Percentiles rank a stretch among this genome's conserved stretches.
phyloP scores from a whole-genome alignment of 2,113 vertebrate genomes.

The Chamaea fasciata region DNA sequence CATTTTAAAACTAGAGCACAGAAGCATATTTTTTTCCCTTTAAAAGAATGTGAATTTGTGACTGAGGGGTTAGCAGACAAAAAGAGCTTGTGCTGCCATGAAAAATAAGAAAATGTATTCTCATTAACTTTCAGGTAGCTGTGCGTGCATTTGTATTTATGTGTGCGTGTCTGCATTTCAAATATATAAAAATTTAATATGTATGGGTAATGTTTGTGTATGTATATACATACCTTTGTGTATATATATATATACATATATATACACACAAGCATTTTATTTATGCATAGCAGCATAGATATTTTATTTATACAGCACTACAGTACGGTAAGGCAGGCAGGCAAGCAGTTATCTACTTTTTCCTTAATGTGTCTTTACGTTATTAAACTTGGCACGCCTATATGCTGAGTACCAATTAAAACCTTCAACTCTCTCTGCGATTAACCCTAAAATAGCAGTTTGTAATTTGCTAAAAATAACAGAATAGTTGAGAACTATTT shows the following conservation, averaged over 20 bases:
- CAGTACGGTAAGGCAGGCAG: neutral
- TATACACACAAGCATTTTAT: neutral
- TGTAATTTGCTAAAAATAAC: neutral
- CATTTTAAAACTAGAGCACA: slow-evolving; percentile 82
- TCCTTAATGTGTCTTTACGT: neutral
- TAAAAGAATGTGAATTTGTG: slow-evolving; percentile 78
- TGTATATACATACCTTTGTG: neutral
- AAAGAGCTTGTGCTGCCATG: slow-evolving; percentile 54
- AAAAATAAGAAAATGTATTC: slow-evolving; percentile 51
- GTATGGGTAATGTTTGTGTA: neutral
- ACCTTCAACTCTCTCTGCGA: neutral
- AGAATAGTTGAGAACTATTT: neutral
- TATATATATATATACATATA: neutral
- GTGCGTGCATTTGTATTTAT: neutral
- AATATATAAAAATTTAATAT: neutral
- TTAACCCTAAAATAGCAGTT: slow-evolving; percentile 64
- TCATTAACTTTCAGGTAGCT: slow-evolving; percentile 60
- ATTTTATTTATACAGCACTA: neutral
- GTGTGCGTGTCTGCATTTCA: neutral
- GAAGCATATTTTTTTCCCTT: slow-evolving; percentile 74
- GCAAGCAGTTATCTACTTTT: neutral
- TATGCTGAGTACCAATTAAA: slow-evolving; percentile 34
- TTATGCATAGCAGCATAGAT: neutral
- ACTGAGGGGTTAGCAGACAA: slow-evolving; percentile 65
- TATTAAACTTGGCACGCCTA: neutral